Conservation (phyloP, 2,113 vertebrate genomes). For the Lepus americanus region DNA sequence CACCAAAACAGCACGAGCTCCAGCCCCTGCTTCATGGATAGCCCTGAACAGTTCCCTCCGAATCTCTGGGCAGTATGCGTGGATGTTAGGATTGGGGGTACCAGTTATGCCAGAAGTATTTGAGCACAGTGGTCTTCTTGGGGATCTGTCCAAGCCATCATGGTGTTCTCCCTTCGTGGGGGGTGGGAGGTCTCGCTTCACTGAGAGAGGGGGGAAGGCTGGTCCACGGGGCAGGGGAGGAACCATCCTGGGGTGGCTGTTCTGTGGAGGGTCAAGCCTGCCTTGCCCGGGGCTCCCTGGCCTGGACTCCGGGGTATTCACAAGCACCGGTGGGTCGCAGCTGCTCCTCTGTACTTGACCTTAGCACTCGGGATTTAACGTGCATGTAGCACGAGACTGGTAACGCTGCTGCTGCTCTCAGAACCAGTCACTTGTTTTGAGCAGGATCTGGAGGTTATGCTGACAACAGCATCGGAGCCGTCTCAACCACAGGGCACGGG, state of each 20-base stretch:
- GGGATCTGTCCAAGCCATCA: neutral
- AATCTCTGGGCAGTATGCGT: accelerated
- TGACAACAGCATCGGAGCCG: constrained; percentile 93
- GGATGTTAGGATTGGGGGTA: neutral
- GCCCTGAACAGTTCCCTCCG: neutral
- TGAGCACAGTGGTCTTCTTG: neutral
- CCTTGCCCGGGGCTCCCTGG: accelerated
- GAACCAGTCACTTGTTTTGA: neutral
- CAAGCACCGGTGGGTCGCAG: neutral
- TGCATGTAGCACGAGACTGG: no score
- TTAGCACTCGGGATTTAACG: accelerated
- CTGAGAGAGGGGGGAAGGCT: neutral
- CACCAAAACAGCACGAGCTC: neutral
- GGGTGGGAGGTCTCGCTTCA: neutral
- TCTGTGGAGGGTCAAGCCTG: neutral
- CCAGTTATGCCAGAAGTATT: neutral
- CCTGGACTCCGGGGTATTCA: neutral
- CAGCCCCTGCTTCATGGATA: neutral
- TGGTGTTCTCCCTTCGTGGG: neutral
- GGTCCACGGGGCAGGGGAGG: neutral
- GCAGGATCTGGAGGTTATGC: constrained; percentile 96
- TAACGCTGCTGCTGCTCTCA: neutral
- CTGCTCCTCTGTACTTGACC: neutral
- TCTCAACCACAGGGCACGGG: constrained; percentile 95
- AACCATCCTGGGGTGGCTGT: neutral